These are phyloP conservation scores for Aradophagus sp. DNA, from an alignment of 1,140 invertebrate genomes.

Conservation along the genomic window DNA sequence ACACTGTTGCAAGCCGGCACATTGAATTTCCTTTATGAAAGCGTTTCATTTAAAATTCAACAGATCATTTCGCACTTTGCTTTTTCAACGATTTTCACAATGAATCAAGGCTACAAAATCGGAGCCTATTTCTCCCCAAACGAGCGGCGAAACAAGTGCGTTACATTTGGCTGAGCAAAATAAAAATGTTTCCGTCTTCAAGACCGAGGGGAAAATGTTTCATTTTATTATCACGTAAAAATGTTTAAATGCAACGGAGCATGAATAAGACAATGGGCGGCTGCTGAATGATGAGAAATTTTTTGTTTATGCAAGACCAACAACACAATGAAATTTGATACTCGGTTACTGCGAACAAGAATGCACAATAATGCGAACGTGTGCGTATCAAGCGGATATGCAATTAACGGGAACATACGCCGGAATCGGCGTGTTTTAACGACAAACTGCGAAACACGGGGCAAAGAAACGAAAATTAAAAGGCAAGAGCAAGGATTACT, in stretches of 20 bases:
- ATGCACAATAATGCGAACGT: conserved; percentile 29
- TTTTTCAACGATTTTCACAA: too few relatives aligned
- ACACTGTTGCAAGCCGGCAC: neutral
- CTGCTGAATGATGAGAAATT: conserved; percentile 37
- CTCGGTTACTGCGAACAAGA: conserved; percentile 8
- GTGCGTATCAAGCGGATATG: neutral
- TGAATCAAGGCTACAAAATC: too few relatives aligned
- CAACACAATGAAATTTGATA: conserved; percentile 34
- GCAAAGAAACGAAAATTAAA: conserved; percentile 6
- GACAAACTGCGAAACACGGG: neutral
- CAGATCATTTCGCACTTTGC: neutral
- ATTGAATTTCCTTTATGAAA: neutral
- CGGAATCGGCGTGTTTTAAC: neutral
- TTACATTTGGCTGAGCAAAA: too few relatives aligned
- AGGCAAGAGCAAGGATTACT: too few relatives aligned
- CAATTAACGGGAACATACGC: conserved; percentile 7
- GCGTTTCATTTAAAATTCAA: neutral
- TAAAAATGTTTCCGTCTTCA: neutral
- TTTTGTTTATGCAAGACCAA: conserved; percentile 11
- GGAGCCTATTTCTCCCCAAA: too few relatives aligned
- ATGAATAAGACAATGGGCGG: conserved; percentile 33
- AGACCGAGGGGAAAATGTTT: conserved; percentile 1
- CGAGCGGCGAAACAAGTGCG: neutral
- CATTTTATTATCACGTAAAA: conserved; percentile 12
- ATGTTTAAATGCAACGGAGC: conserved; percentile 19